Evolutionary conservation across 2,113 vertebrate species (phyloP).

Genomic region (Prolemur simus): DNA sequence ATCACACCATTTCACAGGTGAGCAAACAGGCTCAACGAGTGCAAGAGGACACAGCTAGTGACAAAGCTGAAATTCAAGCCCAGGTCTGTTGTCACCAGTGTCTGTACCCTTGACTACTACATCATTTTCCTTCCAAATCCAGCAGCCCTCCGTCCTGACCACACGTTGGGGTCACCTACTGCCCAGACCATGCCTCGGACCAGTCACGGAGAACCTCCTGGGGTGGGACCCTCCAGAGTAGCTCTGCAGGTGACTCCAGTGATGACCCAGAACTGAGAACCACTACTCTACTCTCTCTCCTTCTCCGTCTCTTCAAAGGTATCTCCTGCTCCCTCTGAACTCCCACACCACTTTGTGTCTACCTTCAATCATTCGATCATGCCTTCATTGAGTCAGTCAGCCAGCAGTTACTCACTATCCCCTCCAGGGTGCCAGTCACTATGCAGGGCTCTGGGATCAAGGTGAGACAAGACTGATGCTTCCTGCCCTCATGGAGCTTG

Average conservation of each 20-base stretch:
- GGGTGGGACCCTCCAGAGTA: background rate
- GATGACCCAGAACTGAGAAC: background rate
- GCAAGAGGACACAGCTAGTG: background rate
- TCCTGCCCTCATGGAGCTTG: background rate
- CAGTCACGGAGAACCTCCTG: background rate
- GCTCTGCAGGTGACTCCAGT: background rate
- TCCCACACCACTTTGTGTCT: background rate
- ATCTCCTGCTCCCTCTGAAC: background rate
- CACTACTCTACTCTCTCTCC: background rate
- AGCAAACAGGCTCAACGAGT: background rate
- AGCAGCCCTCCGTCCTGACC: background rate
- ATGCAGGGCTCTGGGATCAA: background rate
- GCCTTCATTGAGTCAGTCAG: background rate
- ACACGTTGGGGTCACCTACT: background rate
- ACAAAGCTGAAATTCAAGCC: background rate
- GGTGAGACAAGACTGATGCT: background rate
- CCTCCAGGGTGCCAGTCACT: background rate
- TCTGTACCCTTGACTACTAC: background rate
- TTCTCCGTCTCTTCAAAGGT: background rate
- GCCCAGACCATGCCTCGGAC: background rate
- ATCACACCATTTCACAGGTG: background rate
- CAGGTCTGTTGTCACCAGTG: background rate
- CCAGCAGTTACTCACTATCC: background rate
- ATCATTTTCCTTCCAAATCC: background rate
- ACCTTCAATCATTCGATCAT: background rate